Evolutionary conservation across 2,113 vertebrate genomes (phyloP).

Genomic region (Actinemys pallida): DNA sequence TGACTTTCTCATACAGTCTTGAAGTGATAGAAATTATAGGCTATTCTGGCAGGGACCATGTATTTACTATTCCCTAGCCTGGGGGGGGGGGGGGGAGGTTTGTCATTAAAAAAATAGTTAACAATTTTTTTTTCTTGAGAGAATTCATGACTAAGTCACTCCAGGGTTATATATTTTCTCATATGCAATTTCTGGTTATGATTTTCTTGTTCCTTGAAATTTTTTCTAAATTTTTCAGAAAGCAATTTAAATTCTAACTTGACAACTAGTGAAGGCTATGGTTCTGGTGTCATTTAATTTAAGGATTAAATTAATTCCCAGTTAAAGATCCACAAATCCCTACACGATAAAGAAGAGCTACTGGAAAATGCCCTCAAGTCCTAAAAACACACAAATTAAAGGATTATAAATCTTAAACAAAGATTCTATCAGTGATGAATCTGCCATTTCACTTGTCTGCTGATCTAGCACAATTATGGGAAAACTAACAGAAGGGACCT

Average conservation of each 20-base stretch:
- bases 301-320: conserved; percentile 45
- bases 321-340: conserved; percentile 43
- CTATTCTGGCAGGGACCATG: neutral
- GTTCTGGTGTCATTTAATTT: neutral
- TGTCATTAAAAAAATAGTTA: neutral
- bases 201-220: neutral
- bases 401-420: conserved; percentile 49
- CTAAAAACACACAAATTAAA: conserved; percentile 53
- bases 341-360: conserved; percentile 24
- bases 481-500: conserved; percentile 43
- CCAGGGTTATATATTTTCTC: neutral
- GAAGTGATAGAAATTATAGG: neutral
- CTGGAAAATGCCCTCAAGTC: conserved; percentile 53
- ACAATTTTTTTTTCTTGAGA: neutral
- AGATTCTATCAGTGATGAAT: conserved; percentile 76
- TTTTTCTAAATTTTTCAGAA: neutral
- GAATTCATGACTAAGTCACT: neutral
- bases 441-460: conserved; percentile 49
- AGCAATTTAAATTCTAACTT: neutral
- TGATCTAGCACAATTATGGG: conserved; percentile 40
- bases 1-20: rapidly evolving
- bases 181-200: neutral
- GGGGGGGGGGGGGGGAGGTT: rapidly evolving
- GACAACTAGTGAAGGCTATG: neutral
- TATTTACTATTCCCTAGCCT: neutral